phyloP scores from a whole-genome alignment of 2,888 invertebrate genomes.

The Xylota sylvarum region DNA sequence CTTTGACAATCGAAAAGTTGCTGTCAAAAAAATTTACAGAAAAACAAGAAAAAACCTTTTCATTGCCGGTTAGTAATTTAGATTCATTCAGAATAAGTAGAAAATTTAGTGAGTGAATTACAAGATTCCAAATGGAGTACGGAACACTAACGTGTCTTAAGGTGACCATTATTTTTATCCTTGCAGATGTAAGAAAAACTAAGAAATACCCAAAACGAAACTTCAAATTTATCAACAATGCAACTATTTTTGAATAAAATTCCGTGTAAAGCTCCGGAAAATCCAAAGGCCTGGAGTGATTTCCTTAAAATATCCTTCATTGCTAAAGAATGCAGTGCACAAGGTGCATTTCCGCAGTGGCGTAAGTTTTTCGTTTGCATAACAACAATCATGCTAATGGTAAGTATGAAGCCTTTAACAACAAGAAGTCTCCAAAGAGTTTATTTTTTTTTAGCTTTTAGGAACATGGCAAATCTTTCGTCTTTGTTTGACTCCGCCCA shows the following conservation, averaged over 20 bases:
- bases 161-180: not conserved
- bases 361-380: constrained; percentile 42
- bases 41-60: not conserved
- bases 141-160: not conserved
- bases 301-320: constrained; percentile 37
- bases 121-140: not conserved
- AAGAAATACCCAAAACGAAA: constrained; percentile 1
- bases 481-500: constrained; percentile 37
- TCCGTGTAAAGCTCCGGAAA: constrained; percentile 24
- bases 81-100: not conserved
- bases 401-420: constrained; percentile 4
- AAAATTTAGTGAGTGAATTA: constrained; percentile 14
- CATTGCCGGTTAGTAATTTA: not conserved
- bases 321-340: constrained; percentile 24
- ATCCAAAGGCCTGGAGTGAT: constrained; percentile 38
- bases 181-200: constrained; percentile 21
- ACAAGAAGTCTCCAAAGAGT: not conserved
- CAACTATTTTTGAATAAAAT: constrained; percentile 30
- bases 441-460: constrained; percentile 14
- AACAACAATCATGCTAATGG: constrained; percentile 35
- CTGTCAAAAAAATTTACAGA: not conserved
- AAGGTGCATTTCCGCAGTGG: constrained; percentile 4
- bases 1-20: constrained; percentile 4
- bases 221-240: not conserved
- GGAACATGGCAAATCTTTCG: constrained; percentile 38